phyloP scores from a whole-genome alignment of 1,140 invertebrate genomes.

The Phenacoccus solenopsis region DNA sequence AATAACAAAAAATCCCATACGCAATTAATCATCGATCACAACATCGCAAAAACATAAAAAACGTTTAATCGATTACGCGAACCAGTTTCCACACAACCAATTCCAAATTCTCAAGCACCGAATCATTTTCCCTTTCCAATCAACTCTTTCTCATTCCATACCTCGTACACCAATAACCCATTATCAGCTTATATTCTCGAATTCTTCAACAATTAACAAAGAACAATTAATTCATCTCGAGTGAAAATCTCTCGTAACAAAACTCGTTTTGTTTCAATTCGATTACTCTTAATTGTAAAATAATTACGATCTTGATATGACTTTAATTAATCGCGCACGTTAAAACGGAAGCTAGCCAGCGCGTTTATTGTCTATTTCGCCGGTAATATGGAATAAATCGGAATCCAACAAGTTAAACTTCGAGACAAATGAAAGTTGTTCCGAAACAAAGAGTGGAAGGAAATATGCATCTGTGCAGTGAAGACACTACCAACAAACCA shows the following conservation, averaged over 20 bases:
- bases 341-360: background rate
- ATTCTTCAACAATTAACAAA: too few species aligned
- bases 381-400: background rate
- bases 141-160: too few species aligned
- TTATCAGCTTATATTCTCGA: too few species aligned
- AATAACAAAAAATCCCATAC: too few species aligned
- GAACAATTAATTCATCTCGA: too few species aligned
- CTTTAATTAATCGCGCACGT: background rate
- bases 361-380: background rate
- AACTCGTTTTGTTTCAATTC: background rate
- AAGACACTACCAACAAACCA: background rate
- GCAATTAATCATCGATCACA: too few species aligned
- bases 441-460: constrained; percentile 9
- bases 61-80: too few species aligned
- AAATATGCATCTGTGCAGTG: background rate
- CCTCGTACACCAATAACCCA: too few species aligned
- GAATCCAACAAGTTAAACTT: background rate
- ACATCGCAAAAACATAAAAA: too few species aligned
- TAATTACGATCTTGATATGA: background rate
- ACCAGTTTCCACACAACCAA: too few species aligned
- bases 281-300: background rate
- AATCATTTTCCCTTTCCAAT: too few species aligned
- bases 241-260: background rate
- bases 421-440: constrained; percentile 14
- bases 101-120: too few species aligned